Evolutionary conservation across 2,113 vertebrate species (phyloP).

Genomic region (Erinaceus europaeus): DNA sequence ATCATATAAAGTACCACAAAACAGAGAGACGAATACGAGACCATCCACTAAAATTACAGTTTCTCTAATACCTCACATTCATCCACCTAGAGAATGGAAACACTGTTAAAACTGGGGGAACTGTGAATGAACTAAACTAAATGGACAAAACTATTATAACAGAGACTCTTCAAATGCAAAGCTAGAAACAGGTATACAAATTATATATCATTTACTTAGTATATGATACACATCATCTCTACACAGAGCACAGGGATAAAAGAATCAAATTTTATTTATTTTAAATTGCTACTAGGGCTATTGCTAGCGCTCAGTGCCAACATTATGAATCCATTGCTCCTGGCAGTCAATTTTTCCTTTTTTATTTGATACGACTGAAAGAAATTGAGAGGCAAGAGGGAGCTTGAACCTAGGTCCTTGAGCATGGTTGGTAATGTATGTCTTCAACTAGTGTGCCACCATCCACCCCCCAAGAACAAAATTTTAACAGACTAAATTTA

Average conservation of each 20-base stretch:
- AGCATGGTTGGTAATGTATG: too few species aligned
- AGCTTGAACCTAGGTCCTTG: too few species aligned
- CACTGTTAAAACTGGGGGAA: conserved; percentile 8
- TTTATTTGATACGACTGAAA: too few species aligned
- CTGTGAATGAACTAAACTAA: conserved; percentile 25
- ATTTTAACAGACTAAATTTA: too few species aligned
- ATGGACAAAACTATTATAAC: not conserved
- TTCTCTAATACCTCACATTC: conserved; percentile 13
- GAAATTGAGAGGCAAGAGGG: too few species aligned
- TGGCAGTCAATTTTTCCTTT: too few species aligned
- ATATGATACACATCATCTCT: not conserved
- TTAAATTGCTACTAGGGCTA: too few species aligned
- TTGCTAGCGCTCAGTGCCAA: too few species aligned
- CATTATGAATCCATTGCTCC: too few species aligned
- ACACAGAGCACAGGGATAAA: conserved; percentile 30
- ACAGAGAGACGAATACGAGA: conserved; percentile 25
- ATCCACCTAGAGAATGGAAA: not conserved
- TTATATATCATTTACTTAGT: not conserved
- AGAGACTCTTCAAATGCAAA: conserved; percentile 30
- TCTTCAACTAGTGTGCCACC: too few species aligned
- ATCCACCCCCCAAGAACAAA: too few species aligned
- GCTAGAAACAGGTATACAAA: conserved; percentile 23
- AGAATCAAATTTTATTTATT: not conserved
- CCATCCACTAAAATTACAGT: conserved; percentile 12
- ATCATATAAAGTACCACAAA: conserved; percentile 55